Evolutionary conservation across 2,888 invertebrate species (phyloP).

Genomic region (Mayetiola destructor): DNA sequence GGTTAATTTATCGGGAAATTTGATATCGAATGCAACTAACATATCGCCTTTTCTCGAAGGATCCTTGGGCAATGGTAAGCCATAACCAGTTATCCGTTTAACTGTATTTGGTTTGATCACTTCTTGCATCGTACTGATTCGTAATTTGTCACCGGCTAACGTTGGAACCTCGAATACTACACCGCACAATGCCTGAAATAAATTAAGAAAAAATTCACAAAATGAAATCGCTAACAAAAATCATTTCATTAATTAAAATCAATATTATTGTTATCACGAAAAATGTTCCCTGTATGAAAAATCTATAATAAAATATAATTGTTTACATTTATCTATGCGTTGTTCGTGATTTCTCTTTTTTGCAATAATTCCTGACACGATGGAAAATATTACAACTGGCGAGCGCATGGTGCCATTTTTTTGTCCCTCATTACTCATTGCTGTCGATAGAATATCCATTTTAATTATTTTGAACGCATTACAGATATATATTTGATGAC

Average conservation of each 20-base stretch:
- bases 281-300: no score
- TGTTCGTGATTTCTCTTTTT: no score
- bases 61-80: constrained; percentile 88
- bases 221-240: not conserved
- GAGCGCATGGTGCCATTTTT: no score
- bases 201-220: not conserved
- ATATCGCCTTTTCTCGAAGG: constrained; percentile 68
- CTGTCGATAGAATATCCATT: no score
- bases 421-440: no score
- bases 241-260: not conserved
- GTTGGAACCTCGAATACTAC: constrained; percentile 83
- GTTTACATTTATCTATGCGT: no score
- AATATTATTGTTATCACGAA: not conserved
- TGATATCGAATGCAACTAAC: constrained; percentile 87
- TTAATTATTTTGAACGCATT: no score
- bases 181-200: constrained; percentile 78
- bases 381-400: no score
- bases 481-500: no score
- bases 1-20: constrained; percentile 76
- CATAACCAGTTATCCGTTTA: constrained; percentile 80
- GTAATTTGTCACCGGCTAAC: constrained; percentile 69
- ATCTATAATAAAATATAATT: no score
- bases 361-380: no score
- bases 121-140: constrained; percentile 67
- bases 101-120: constrained; percentile 82